Evolutionary conservation across 1,140 invertebrate genomes (phyloP), one percentile per base, ranked within the genome.

Genomic region (Papilio xuthus): DNA sequence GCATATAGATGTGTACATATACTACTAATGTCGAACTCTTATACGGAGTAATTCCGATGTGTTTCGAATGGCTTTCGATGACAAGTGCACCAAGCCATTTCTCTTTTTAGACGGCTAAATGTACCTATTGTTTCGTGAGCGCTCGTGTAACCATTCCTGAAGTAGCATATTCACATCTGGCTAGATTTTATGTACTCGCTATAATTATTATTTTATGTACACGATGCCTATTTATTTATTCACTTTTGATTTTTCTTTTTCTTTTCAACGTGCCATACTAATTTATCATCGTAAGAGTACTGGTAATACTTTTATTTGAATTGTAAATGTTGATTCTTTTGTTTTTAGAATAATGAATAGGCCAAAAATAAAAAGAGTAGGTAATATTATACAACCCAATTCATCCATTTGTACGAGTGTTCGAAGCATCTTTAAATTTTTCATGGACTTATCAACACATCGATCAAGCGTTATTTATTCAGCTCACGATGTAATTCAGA

Each of bases 41-140:
- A 86, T 86, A 85, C 86, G 85, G 79, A 86, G 86, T 90, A 87
- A 88, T 85, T 92, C 83, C 87, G 84, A 91, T 88, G 89, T 91
- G 85, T 90, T 93, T 90, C 87, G 85, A 93, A 92, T 92, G 88
- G 90, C 86, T 91, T 92, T 93, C 91, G 90, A 94, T 93, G 91
- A 94, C 90, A 89, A 92, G 89, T 92, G 87, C 89, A 82, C 87
- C 76, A 81, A 90, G 87, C 86, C 85, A 88, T 90, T 90, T 89
- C 87, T 86, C 87, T 88, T 92, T 92, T 92, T 91, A 92, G 89
- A 86, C 84, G 82, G 85, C 89, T 90, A 90, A 92, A 91, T 93
- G 90, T 83, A 84, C 82, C 89, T 86, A 91, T 93, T 93, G 90
- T 93, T 93, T 88, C 85, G 80, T 76, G 79, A 86, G 80, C 82